These are phyloP conservation scores for Trimorus sp. DNA, from an alignment of 2,888 invertebrate species.

Conservation along the genomic window DNA sequence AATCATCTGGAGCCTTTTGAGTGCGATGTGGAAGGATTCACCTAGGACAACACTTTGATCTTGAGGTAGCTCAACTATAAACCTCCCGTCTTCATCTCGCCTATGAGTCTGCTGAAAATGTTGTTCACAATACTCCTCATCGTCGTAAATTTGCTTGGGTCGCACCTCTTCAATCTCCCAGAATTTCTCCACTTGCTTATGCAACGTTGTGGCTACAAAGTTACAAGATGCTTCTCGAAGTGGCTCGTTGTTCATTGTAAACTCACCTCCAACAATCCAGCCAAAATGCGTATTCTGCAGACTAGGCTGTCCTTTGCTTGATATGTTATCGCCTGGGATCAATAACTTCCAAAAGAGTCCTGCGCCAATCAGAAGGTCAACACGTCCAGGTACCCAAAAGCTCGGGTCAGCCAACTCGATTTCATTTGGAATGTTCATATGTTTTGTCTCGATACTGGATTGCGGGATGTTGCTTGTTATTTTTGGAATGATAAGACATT, in stretches of 20 bases:
- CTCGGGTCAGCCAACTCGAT: conserved; percentile 13
- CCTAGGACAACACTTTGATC: not conserved
- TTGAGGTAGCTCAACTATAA: not conserved
- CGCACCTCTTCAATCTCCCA: not conserved
- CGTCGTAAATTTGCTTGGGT: conserved; percentile 17
- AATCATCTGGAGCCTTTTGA: not conserved
- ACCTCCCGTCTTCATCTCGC: not conserved
- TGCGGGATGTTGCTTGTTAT: conserved; percentile 1
- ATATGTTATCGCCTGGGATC: not conserved
- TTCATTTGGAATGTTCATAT: not conserved
- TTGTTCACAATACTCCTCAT: conserved; percentile 5
- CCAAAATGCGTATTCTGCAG: conserved; percentile 4
- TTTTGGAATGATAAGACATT: not conserved
- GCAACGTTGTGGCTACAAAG: not conserved
- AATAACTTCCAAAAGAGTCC: conserved; percentile 3
- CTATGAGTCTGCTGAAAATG: not conserved
- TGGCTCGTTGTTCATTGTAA: not conserved
- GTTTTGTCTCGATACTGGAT: not conserved
- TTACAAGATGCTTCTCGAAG: not conserved
- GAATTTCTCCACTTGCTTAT: not conserved
- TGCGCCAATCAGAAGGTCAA: not conserved
- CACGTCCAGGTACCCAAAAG: not conserved
- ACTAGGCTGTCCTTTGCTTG: not conserved
- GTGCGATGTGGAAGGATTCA: not conserved
- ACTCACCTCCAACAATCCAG: not conserved